These are phyloP conservation scores for Magallana ariakensis DNA, from an alignment of 1,140 invertebrate species.

Conservation along the genomic window DNA sequence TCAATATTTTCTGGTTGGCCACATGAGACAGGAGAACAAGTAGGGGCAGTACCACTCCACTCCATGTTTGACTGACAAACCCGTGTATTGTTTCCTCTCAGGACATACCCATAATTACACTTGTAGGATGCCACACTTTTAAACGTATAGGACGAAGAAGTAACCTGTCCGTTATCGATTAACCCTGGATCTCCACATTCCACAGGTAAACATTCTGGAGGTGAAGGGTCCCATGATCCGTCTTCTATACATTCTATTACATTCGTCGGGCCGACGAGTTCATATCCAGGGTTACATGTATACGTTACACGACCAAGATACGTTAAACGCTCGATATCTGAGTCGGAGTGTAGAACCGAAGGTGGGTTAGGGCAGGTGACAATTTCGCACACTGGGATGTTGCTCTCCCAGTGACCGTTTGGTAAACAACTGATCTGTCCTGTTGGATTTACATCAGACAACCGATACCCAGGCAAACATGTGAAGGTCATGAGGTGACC, in stretches of 20 bases:
- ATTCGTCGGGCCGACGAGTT: constrained; percentile 82
- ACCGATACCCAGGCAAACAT: constrained; percentile 74
- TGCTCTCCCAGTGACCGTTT: constrained; percentile 68
- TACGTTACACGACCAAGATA: constrained; percentile 82
- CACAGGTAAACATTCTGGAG: constrained; percentile 81
- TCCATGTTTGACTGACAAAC: constrained; percentile 93
- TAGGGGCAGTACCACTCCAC: constrained; percentile 89
- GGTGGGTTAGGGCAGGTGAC: constrained; percentile 67
- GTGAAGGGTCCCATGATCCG: constrained; percentile 91
- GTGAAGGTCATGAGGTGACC: constrained; percentile 69
- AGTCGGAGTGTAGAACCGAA: constrained; percentile 60
- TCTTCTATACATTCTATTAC: constrained; percentile 90
- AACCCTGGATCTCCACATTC: constrained; percentile 72
- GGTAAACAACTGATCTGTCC: constrained; percentile 66
- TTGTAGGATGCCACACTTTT: constrained; percentile 81
- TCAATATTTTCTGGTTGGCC: constrained; percentile 58
- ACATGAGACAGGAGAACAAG: constrained; percentile 83
- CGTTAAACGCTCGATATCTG: constrained; percentile 79
- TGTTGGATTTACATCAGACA: constrained; percentile 58
- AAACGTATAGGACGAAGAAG: constrained; percentile 81
- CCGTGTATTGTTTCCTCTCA: constrained; percentile 82
- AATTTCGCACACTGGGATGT: constrained; percentile 65
- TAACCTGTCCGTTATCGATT: constrained; percentile 82
- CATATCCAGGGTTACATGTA: constrained; percentile 90
- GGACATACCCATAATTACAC: constrained; percentile 78